phyloP scores from a whole-genome alignment of 2,888 invertebrate genomes.

The Agrochola lychnidis region DNA sequence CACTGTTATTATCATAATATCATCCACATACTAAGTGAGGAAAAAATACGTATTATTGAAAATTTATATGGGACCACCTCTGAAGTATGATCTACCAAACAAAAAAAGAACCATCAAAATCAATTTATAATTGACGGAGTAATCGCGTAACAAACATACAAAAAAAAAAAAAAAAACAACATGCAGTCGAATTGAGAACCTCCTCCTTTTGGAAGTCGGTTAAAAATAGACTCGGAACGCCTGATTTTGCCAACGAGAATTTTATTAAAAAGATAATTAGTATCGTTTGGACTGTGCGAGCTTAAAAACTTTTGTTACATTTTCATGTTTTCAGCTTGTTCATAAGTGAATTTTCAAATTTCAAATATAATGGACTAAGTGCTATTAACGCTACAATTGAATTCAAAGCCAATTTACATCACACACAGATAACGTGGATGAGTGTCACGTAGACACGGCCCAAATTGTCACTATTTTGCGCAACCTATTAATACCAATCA shows the following conservation, averaged over 20 bases:
- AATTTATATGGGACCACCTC: no score
- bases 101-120: no score
- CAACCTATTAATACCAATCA: conserved; percentile 25
- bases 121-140: no score
- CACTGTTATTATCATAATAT: no score
- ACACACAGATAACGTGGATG: neutral
- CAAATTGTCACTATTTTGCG: conserved; percentile 21
- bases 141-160: no score
- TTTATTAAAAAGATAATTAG: conserved; percentile 25
- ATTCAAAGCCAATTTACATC: conserved; percentile 1
- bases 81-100: no score
- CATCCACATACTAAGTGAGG: no score
- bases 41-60: no score
- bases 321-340: neutral
- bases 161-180: no score
- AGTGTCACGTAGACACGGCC: neutral
- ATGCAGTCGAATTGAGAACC: no score
- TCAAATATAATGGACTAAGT: neutral
- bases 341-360: conserved; percentile 6
- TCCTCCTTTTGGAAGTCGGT: no score
- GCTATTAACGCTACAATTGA: neutral
- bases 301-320: neutral
- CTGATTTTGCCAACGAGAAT: conserved; percentile 18
- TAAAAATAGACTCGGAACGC: conserved; percentile 17
- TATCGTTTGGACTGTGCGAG: conserved; percentile 32